A percentile compares a stretch with the other conserved stretches of the same genome.
These are phyloP conservation scores for Oryzaephilus surinamensis DNA, from an alignment of 1,140 invertebrate genomes.

Conservation along the genomic window DNA sequence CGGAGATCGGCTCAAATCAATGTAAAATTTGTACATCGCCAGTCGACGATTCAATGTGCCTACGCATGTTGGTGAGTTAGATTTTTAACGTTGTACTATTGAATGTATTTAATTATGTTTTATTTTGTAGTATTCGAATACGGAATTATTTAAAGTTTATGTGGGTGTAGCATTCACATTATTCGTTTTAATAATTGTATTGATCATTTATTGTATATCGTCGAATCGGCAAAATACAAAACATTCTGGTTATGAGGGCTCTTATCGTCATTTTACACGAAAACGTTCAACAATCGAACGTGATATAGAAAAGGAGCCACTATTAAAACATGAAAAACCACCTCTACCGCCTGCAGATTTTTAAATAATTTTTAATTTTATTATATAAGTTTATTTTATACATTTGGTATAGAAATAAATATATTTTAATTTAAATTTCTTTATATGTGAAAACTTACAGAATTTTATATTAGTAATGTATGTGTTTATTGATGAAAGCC, in stretches of 20 bases:
- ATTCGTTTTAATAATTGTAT: slow-evolving; percentile 14
- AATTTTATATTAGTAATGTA: too few relatives aligned
- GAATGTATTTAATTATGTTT: slow-evolving; percentile 4
- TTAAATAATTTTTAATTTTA: too few relatives aligned
- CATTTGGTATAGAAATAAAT: too few relatives aligned
- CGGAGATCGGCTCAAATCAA: slow-evolving; percentile 21
- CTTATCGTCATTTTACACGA: slow-evolving; percentile 9
- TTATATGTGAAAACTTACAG: too few relatives aligned
- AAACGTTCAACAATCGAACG: slow-evolving; percentile 5
- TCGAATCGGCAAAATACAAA: slow-evolving; percentile 1
- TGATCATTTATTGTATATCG: slow-evolving; percentile 17
- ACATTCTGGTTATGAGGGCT: slow-evolving; percentile 2
- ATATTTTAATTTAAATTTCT: too few relatives aligned
- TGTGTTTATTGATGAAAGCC: too few relatives aligned
- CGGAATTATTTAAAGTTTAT: slow-evolving; percentile 23
- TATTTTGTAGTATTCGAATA: slow-evolving; percentile 20
- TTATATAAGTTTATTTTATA: too few relatives aligned
- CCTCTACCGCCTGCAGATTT: slow-evolving; percentile 22
- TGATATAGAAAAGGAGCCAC: slow-evolving; percentile 4
- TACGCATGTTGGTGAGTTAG: slow-evolving; percentile 25
- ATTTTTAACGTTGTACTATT: background rate
- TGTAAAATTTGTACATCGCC: slow-evolving; percentile 27
- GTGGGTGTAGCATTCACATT: slow-evolving; percentile 21
- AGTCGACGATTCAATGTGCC: slow-evolving; percentile 28
- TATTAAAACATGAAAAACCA: too few relatives aligned